A percentile compares a stretch with the other conserved stretches of the same genome.
These are phyloP conservation scores for Otocyon megalotis DNA, from an alignment of 2,113 vertebrate genomes.

Conservation along the genomic window DNA sequence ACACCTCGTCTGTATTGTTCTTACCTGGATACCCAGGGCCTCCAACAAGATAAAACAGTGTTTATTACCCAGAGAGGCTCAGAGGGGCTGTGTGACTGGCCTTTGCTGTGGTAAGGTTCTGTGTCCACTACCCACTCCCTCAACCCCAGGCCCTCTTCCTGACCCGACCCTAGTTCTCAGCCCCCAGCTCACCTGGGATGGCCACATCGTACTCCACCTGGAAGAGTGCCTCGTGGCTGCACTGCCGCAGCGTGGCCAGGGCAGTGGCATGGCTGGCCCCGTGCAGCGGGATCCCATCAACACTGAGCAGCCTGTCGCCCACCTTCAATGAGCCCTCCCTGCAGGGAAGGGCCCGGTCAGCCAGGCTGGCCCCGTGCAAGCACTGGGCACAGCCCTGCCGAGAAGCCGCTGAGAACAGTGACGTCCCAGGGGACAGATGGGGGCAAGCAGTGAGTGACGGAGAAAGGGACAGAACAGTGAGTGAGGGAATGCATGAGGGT, in stretches of 20 bases:
- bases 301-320: constrained; percentile 94
- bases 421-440: neutral
- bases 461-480: rapidly evolving
- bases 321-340: constrained; percentile 97
- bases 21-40: neutral
- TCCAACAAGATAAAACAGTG: neutral
- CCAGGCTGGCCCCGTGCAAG: neutral
- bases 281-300: constrained; percentile 95
- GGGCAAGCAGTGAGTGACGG: neutral
- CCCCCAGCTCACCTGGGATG: constrained; percentile 91
- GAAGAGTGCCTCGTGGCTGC: constrained; percentile 96
- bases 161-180: neutral
- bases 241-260: constrained; percentile 93
- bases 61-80: neutral
- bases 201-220: constrained; percentile 97
- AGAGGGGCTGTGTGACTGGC: neutral
- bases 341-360: neutral
- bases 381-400: neutral
- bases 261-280: constrained; percentile 94
- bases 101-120: neutral
- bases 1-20: neutral
- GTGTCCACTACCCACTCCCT: rapidly evolving
- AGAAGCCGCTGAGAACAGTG: neutral
- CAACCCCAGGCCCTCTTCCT: neutral
- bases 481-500: rapidly evolving